These are phyloP conservation scores for Hemistola chrysoprasaria DNA, from an alignment of 2,888 invertebrate genomes.

Conservation along the genomic window DNA sequence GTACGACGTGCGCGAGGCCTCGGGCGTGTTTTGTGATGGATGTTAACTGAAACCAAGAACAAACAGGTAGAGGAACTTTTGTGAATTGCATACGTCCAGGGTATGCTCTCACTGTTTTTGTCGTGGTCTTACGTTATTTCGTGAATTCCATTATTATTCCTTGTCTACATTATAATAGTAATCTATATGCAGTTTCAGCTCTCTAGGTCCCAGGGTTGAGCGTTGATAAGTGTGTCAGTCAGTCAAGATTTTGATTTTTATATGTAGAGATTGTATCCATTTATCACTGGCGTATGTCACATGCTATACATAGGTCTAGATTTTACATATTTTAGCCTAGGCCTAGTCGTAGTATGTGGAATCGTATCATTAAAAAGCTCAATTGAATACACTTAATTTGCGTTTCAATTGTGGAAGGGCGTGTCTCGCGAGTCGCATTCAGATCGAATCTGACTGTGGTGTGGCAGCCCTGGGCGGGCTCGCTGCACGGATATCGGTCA, in stretches of 20 bases:
- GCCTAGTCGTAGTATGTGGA: no score
- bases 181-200: no score
- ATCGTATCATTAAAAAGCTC: conserved; percentile 5
- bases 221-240: no score
- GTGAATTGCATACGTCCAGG: conserved; percentile 29
- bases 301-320: no score
- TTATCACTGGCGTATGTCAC: no score
- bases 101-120: conserved; percentile 8
- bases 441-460: conserved; percentile 12
- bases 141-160: no score
- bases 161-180: no score
- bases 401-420: conserved; percentile 17
- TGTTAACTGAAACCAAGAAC: conserved; percentile 21
- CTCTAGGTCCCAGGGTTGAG: no score
- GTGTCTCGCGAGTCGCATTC: conserved; percentile 6
- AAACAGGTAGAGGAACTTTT: conserved; percentile 26
- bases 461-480: conserved; percentile 27
- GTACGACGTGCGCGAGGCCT: conserved; percentile 7
- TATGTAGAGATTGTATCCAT: no score
- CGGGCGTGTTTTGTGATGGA: conserved; percentile 21
- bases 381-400: conserved; percentile 12
- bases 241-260: no score
- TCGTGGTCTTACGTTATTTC: no score
- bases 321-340: no score
- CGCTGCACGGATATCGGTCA: conserved; percentile 54